Evolutionary conservation across 1,140 invertebrate genomes (phyloP).

Genomic region (Lethocerus indicus): DNA sequence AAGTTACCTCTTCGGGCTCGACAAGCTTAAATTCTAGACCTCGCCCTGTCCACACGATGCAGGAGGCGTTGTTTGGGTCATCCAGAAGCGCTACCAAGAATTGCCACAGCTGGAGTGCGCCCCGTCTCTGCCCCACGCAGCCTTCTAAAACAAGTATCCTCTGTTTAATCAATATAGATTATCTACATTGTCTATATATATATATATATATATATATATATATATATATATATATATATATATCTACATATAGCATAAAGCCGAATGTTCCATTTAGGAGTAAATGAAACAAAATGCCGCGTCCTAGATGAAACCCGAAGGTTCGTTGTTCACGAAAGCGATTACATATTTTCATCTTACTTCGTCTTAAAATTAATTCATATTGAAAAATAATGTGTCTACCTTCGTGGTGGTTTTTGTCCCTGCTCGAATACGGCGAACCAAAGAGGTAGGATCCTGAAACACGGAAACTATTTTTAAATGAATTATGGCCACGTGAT

Average conservation of each 20-base stretch:
- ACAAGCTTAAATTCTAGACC: constrained; percentile 91
- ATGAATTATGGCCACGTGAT: too few species aligned
- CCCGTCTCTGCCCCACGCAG: constrained; percentile 32
- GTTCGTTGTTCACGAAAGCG: too few species aligned
- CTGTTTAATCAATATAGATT: neutral
- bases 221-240: neutral
- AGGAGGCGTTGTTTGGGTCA: constrained; percentile 65
- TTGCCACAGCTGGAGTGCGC: constrained; percentile 85
- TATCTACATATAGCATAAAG: neutral
- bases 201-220: neutral
- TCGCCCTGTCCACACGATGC: constrained; percentile 88
- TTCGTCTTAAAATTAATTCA: too few species aligned
- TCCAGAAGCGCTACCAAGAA: constrained; percentile 80
- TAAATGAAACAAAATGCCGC: neutral
- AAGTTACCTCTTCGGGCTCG: constrained; percentile 74
- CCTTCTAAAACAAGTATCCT: neutral
- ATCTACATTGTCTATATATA: neutral
- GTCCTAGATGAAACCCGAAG: neutral
- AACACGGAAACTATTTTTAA: too few species aligned
- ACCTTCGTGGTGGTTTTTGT: too few species aligned
- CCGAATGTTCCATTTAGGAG: neutral
- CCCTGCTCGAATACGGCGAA: too few species aligned
- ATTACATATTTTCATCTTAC: too few species aligned
- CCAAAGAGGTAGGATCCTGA: too few species aligned
- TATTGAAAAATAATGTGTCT: too few species aligned